Base-by-base conservation (phyloP, 2,113 vertebrate species). In the Corythoichthys intestinalis region DNA sequence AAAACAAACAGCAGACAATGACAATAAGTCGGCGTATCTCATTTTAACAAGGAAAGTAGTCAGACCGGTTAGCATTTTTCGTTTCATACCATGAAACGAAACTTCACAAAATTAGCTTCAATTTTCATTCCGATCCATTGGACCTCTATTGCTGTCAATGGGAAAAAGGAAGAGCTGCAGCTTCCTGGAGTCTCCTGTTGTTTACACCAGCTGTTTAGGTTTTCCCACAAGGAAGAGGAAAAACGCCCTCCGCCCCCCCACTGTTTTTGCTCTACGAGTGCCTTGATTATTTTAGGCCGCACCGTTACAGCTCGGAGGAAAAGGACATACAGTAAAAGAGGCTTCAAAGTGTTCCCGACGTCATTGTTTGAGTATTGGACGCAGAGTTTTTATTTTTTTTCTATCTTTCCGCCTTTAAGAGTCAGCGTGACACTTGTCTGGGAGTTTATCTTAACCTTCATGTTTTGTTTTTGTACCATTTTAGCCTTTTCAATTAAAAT, bases 251-350 rank as follows among this genome's bases (percentile, higher is more conserved):
- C 20, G 20, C 70, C 63, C n/a, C 63, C 46, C 71, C 62, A 73
- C 34, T 69, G 71, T 76, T 74, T 81, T 75, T 70, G 66, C 38
- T 56, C 37, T 67, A 67, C 46, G 64, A 78, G 65, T 50, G 62
- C 44, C 44, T 70, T 41, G 76, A 74, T 79, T 81, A 79, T 81
- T 83, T 88, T 83, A 71, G 69, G 81, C 82, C 83, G 71, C 63
- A 11, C 63, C n/a, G 63, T 72, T 61, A 50, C 59, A 62, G 74
- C 73, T 72, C 41, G 0, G 4, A 78, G 64, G 76, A 84, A 83
- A 71, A 48, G 39, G 66, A 73, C 63, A 1, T 17, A 44, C 41
- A 44, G 41, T 44, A 61, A 17, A 53, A 54, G 56, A 65, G 66
- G 48, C 59, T 67, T 49, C 47, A 46, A 39, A 12, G 34, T 44